Evolutionary conservation across 2,797 vertebrate species (phyloP).

Genomic region (Pelochelys cantorii): DNA sequence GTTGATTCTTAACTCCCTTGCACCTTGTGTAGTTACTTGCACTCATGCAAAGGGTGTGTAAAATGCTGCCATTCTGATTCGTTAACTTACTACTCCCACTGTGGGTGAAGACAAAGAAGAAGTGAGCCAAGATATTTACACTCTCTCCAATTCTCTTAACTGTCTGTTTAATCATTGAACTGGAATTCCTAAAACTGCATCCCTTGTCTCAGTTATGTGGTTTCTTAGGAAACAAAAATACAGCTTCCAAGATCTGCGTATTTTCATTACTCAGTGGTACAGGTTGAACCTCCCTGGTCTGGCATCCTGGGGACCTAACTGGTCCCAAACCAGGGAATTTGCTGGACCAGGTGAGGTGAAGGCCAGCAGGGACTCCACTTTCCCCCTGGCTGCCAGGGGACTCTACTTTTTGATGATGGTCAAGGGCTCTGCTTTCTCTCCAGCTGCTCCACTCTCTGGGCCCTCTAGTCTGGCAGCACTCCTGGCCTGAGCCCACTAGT

Average conservation of each 20-base stretch:
- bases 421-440: too few species aligned
- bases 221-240: neutral
- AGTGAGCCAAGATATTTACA: neutral
- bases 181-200: neutral
- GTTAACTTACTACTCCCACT: neutral
- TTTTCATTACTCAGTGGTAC: neutral
- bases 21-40: neutral
- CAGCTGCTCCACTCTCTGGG: too few species aligned
- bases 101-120: neutral
- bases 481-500: too few species aligned
- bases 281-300: too few species aligned
- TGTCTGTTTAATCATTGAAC: neutral
- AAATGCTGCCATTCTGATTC: neutral
- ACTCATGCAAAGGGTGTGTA: neutral
- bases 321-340: too few species aligned
- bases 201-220: neutral
- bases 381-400: too few species aligned
- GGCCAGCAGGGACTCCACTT: too few species aligned
- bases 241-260: neutral
- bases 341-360: too few species aligned
- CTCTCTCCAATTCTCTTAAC: neutral
- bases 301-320: too few species aligned
- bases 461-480: too few species aligned
- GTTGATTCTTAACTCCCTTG: neutral
- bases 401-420: too few species aligned